These are phyloP conservation scores for Pachyuromys duprasi DNA, from an alignment of 2,797 vertebrate species.

Conservation along the genomic window DNA sequence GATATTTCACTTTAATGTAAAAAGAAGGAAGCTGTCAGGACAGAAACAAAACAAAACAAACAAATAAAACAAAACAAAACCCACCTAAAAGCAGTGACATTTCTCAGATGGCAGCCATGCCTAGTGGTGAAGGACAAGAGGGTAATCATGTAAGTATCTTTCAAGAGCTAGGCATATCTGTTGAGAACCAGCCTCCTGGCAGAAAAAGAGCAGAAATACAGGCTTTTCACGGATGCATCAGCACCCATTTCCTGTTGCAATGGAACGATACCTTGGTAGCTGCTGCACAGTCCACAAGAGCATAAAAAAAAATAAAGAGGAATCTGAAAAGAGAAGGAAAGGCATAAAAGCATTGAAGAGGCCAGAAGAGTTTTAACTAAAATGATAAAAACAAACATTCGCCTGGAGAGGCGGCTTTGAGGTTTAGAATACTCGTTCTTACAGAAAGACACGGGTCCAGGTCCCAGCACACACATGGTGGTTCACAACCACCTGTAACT, in stretches of 20 bases:
- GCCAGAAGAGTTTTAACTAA: neutral
- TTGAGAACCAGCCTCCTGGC: neutral
- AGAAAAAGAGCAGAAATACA: neutral
- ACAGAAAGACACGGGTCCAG: neutral
- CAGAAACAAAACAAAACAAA: slow-evolving; percentile 27
- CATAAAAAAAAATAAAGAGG: neutral
- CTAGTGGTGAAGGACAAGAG: neutral
- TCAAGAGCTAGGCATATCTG: neutral
- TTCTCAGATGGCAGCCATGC: neutral
- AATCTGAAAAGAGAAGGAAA: neutral
- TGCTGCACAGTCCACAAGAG: neutral
- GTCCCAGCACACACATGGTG: neutral
- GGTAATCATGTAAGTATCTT: neutral
- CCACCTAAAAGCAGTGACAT: neutral
- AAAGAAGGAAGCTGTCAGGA: neutral
- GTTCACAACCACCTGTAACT: neutral
- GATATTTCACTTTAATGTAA: neutral
- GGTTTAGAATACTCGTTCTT: neutral
- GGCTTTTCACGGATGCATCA: neutral
- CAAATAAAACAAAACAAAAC: neutral
- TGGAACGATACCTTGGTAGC: neutral
- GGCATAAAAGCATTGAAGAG: neutral
- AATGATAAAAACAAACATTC: neutral
- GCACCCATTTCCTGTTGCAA: neutral
- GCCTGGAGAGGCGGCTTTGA: neutral